Percentiles rank a stretch among this genome's conserved stretches.
Evolutionary conservation across 2,888 invertebrate species (phyloP).

Genomic region (Hirtodrosophila duncani): DNA sequence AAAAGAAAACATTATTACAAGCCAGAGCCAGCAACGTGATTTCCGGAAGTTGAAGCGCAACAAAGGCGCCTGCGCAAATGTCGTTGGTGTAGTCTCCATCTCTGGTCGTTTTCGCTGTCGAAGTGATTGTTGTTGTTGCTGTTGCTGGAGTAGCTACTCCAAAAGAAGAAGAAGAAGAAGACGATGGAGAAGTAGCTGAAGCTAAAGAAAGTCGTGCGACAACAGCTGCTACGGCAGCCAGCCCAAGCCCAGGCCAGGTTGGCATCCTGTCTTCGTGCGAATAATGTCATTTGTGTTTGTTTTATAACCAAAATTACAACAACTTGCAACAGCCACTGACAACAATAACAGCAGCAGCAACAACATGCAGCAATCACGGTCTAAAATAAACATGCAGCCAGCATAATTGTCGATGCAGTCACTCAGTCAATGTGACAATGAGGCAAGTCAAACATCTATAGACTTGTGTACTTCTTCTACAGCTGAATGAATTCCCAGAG

Average conservation of each 20-base stretch:
- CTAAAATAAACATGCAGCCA: conserved; percentile 35
- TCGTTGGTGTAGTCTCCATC: too few species aligned
- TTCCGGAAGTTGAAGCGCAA: conserved; percentile 68
- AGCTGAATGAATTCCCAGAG: too few species aligned
- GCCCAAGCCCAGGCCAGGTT: conserved; percentile 20
- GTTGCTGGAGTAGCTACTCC: conserved; percentile 5
- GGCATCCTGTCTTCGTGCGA: conserved; percentile 66
- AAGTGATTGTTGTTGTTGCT: conserved; percentile 51
- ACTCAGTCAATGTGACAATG: conserved; percentile 9
- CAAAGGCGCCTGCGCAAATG: conserved; percentile 62
- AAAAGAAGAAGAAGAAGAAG: conserved; percentile 50
- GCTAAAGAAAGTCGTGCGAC: conserved; percentile 22
- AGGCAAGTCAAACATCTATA: too few species aligned
- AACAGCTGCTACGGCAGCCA: conserved; percentile 16
- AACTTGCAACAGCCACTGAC: conserved; percentile 21
- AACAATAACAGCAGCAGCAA: conserved; percentile 8
- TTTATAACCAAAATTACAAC: conserved; percentile 67
- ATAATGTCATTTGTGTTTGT: conserved; percentile 72
- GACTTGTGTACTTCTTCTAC: too few species aligned
- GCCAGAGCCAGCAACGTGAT: conserved; percentile 65
- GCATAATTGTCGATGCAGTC: conserved; percentile 37
- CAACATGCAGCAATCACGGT: too few species aligned
- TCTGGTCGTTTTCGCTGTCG: conserved; percentile 49
- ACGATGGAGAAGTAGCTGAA: conserved; percentile 66
- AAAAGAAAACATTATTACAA: conserved; percentile 54